Evolutionary conservation across 2,888 invertebrate genomes (phyloP), one percentile per base, ranked within the genome.

Genomic region (Plagodis pulveraria): DNA sequence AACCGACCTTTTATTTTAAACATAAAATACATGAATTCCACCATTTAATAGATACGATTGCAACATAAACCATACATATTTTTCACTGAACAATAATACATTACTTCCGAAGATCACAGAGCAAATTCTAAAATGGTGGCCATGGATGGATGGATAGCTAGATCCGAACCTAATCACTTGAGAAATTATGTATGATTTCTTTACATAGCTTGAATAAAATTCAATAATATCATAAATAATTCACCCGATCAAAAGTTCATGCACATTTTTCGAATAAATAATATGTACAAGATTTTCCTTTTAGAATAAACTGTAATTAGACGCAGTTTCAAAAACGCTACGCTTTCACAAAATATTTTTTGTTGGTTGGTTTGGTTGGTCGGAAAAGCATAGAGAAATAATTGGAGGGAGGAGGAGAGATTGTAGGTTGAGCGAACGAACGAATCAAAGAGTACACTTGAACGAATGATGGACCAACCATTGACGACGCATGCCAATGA

Each of bases 111-210:
- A 72, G 78, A 84, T 81, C 80, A 81, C 78, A 67, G 73, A 83
- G 81, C 75, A 74, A 81, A 87, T 87, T 91, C 87, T 91, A 92
- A 92, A 92, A 92, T 92, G 92, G 92, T 91, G 90, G 92, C 91
- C 91, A 87, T 89, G 85, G 86, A 83, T 81, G 84, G 86, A 83
- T 81, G 84, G 86, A 83, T 81, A 84, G 87, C 86, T 90, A 87
- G 86, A 78, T 81, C 75, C 76, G 72, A 73, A 76, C 77, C 69
- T 81, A 83, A 76, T 84, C 88, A 87, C 85, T 87, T 78, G 74
- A 81, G 80, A 80, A 76, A 81, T 80, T 77, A 80, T 74, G 69
- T 73, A 72, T 72, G 70, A 78, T 79, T 80, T 76, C 58, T 70
- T 72, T 66, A 68, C 64, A 70, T 71, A 70, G 63, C 65, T 52